A percentile compares a stretch with the other conserved stretches of the same genome.
Evolutionary conservation across 2,113 vertebrate species (phyloP).

Genomic region (Campylomormyrus numenius): DNA sequence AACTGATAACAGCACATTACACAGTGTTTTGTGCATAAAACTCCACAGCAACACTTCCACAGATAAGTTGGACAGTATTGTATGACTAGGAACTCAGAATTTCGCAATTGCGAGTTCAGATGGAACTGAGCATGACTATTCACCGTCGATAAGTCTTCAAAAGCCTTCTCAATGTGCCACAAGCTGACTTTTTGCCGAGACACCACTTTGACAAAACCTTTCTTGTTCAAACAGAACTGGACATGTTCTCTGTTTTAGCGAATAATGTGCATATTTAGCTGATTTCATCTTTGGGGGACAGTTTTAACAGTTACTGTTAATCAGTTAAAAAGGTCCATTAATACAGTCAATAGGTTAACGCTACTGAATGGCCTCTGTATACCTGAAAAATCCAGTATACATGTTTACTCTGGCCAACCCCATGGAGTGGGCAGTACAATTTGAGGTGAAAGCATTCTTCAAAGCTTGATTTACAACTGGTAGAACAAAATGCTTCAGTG

Average conservation of each 20-base stretch:
- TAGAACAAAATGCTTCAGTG: not conserved
- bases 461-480: not conserved
- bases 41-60: too few relatives aligned
- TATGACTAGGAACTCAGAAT: too few relatives aligned
- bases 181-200: not conserved
- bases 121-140: constrained; percentile 21
- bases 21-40: too few relatives aligned
- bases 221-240: not conserved
- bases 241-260: not conserved
- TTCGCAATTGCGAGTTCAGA: too few relatives aligned
- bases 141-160: constrained; percentile 24
- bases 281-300: not conserved
- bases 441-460: not conserved
- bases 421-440: not conserved
- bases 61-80: too few relatives aligned
- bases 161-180: not conserved
- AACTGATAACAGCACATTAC: too few relatives aligned
- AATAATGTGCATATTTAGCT: not conserved
- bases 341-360: not conserved
- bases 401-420: not conserved
- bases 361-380: not conserved
- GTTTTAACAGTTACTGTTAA: not conserved
- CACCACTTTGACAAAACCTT: not conserved
- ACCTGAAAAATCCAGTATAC: not conserved
- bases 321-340: not conserved